Evolutionary conservation across 2,888 invertebrate species (phyloP).

Genomic region (Campaea margaritaria): DNA sequence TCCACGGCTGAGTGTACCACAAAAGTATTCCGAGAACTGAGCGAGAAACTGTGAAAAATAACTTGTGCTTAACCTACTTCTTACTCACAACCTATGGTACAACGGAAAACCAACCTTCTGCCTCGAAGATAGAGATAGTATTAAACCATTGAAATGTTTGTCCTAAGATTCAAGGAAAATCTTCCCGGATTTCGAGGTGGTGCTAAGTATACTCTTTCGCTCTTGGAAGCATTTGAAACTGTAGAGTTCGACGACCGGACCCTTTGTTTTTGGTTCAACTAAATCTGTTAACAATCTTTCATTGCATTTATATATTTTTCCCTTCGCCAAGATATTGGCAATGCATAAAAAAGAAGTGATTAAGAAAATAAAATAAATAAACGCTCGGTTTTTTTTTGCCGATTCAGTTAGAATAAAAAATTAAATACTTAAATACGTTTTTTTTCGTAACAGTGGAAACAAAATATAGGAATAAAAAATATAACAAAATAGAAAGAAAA

Average conservation of each 20-base stretch:
- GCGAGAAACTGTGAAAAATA: constrained; percentile 50
- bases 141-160: not conserved
- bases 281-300: no score
- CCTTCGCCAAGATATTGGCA: no score
- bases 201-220: constrained; percentile 1
- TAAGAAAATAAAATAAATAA: no score
- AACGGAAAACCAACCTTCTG: constrained; percentile 29
- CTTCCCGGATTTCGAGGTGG: constrained; percentile 17
- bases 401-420: no score
- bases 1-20: not conserved
- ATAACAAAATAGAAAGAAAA: no score
- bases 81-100: not conserved
- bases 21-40: constrained; percentile 18
- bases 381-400: no score
- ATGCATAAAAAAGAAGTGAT: no score
- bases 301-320: no score
- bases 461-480: no score
- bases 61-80: constrained; percentile 57
- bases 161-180: constrained; percentile 26
- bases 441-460: no score
- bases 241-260: not conserved
- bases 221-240: not conserved
- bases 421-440: no score
- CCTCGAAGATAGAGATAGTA: not conserved
- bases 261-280: not conserved